phyloP scores from a whole-genome alignment of 2,888 invertebrate genomes.

The Tridacna gigas region DNA sequence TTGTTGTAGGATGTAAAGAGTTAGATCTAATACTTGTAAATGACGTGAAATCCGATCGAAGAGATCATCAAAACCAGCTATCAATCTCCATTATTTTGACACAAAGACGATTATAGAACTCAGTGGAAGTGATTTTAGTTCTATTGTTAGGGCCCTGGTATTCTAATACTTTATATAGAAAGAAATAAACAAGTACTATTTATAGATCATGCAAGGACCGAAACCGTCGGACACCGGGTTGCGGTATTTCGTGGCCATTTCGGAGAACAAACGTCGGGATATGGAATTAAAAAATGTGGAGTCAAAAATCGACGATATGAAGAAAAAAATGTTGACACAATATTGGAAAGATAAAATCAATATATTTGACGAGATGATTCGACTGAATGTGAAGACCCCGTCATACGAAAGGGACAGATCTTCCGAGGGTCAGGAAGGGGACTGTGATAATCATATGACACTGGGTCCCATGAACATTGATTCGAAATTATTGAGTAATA shows the following conservation, averaged over 20 bases:
- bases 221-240: constrained; percentile 57
- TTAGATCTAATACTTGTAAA: not conserved
- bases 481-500: constrained; percentile 65
- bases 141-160: too few relatives aligned
- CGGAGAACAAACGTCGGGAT: constrained; percentile 67
- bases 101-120: constrained; percentile 15
- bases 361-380: constrained; percentile 69
- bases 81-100: constrained; percentile 22
- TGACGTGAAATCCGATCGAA: constrained; percentile 16
- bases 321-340: constrained; percentile 64
- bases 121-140: too few relatives aligned
- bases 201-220: constrained; percentile 9
- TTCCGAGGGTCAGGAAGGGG: not conserved
- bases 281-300: constrained; percentile 56
- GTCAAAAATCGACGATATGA: constrained; percentile 62
- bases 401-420: constrained; percentile 39
- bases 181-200: too few relatives aligned
- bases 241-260: constrained; percentile 68
- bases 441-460: constrained; percentile 37
- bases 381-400: constrained; percentile 68
- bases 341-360: constrained; percentile 71
- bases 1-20: too few relatives aligned
- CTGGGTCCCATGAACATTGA: constrained; percentile 65
- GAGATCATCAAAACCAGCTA: not conserved
- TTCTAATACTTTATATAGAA: too few relatives aligned